Conservation (phyloP, 2,888 invertebrate species). For the Drosophila monieri region DNA sequence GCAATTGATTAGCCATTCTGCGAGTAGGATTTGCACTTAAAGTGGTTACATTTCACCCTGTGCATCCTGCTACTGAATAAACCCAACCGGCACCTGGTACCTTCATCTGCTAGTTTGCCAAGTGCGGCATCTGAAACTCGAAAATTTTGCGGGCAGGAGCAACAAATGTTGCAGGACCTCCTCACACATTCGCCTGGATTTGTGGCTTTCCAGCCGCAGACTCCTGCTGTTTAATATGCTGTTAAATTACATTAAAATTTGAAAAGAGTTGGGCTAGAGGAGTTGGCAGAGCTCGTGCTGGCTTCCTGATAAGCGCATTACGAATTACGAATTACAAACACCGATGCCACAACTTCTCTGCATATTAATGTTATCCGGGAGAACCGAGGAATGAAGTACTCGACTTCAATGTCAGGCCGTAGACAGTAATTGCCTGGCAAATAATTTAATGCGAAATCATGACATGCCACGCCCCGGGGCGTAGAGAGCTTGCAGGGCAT, state of each 20-base stretch:
- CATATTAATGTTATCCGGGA: slow-evolving; percentile 8
- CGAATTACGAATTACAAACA: slow-evolving; percentile 4
- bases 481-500: slow-evolving; percentile 64
- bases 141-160: slow-evolving; percentile 18
- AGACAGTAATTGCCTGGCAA: slow-evolving; percentile 41
- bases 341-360: neutral
- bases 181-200: slow-evolving; percentile 4
- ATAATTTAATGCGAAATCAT: slow-evolving; percentile 42
- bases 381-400: slow-evolving; percentile 2
- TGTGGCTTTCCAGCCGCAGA: slow-evolving; percentile 49
- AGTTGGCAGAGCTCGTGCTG: slow-evolving; percentile 24
- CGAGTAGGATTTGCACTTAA: slow-evolving; percentile 36
- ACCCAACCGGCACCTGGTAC: slow-evolving; percentile 15
- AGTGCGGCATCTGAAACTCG: slow-evolving; percentile 2
- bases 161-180: slow-evolving; percentile 43
- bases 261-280: slow-evolving; percentile 54
- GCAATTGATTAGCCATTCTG: slow-evolving; percentile 76
- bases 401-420: slow-evolving; percentile 38
- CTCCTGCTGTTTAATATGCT: slow-evolving; percentile 74
- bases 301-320: slow-evolving; percentile 73
- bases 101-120: slow-evolving; percentile 45
- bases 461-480: slow-evolving; percentile 15
- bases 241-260: slow-evolving; percentile 77
- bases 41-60: neutral
- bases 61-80: slow-evolving; percentile 20